Conservation (phyloP, 2,888 invertebrate species). For the Thysanoteuthis rhombus region DNA sequence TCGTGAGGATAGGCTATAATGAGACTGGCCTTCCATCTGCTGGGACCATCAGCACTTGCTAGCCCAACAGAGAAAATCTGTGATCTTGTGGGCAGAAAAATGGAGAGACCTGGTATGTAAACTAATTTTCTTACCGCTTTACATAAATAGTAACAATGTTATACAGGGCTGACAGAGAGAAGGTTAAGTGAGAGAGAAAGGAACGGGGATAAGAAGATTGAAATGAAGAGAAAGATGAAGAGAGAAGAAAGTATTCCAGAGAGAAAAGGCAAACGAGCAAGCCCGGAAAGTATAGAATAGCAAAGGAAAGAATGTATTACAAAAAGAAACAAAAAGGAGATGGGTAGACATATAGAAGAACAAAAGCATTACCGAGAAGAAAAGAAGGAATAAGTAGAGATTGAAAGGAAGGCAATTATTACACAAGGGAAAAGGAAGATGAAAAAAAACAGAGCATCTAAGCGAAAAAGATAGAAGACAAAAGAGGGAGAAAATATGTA, state of each 20-base stretch:
- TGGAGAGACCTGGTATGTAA: neutral
- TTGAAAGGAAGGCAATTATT: neutral
- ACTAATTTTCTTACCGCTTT: neutral
- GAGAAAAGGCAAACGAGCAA: neutral
- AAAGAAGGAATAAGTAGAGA: neutral
- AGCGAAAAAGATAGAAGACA: neutral
- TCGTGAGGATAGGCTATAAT: neutral
- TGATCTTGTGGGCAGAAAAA: neutral
- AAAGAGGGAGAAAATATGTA: neutral
- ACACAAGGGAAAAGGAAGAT: neutral
- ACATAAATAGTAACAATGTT: neutral
- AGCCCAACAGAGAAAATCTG: neutral
- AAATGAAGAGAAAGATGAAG: neutral
- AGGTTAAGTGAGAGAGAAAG: neutral
- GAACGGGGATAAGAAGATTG: neutral
- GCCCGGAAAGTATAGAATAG: neutral
- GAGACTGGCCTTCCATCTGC: constrained; percentile 12
- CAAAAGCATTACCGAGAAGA: neutral
- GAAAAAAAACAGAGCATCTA: neutral
- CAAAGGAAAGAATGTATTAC: neutral
- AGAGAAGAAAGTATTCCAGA: neutral
- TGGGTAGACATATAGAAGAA: neutral
- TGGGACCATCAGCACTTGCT: neutral
- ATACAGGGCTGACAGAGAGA: neutral
- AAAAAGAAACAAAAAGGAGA: neutral